Conservation (phyloP, 2,113 vertebrate species). For the Crotalus horridus region DNA sequence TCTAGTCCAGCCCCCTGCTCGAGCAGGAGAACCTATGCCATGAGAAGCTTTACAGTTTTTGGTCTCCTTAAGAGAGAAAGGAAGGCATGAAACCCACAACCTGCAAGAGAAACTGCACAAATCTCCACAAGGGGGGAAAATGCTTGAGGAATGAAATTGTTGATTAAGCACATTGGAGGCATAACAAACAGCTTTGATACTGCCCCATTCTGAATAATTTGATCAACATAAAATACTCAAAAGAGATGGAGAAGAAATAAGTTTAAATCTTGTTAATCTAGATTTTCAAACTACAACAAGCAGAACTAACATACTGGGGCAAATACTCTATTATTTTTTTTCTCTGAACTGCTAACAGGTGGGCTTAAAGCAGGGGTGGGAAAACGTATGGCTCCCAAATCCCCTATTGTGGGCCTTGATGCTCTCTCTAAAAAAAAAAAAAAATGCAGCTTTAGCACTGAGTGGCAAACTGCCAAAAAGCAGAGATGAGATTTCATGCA, state of each 20-base stretch:
- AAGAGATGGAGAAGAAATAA: neutral
- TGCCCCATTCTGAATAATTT: neutral
- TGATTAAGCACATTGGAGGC: neutral
- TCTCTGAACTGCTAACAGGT: neutral
- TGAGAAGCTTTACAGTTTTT: neutral
- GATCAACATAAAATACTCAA: neutral
- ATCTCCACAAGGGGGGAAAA: neutral
- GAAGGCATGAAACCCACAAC: neutral
- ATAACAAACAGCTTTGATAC: neutral
- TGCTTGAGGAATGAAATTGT: neutral
- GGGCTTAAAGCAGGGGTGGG: neutral
- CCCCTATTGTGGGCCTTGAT: neutral
- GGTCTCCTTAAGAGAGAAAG: neutral
- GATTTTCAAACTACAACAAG: neutral
- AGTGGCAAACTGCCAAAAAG: neutral
- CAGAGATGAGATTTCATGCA: neutral
- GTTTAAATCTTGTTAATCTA: neutral
- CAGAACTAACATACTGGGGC: neutral
- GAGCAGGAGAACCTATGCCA: neutral
- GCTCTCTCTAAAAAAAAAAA: neutral
- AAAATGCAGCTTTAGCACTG: neutral
- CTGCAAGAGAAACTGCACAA: neutral
- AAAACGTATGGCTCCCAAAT: neutral
- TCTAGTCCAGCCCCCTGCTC: too few relatives aligned
- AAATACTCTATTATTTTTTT: neutral